These are phyloP conservation scores for Pyrgilauda ruficollis DNA, from an alignment of 2,113 vertebrate genomes.

Conservation along the genomic window DNA sequence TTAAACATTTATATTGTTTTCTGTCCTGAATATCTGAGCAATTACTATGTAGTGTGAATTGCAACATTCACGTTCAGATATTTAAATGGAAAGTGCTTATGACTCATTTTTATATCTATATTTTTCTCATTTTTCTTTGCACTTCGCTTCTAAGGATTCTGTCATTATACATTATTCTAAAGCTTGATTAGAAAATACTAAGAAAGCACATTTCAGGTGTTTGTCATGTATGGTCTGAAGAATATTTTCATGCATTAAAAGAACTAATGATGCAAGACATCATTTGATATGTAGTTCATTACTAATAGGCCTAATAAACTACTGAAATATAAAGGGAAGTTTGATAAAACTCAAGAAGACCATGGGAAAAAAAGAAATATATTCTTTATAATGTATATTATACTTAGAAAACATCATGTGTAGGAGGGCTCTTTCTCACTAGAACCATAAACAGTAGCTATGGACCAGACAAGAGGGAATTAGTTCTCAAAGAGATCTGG, in stretches of 20 bases:
- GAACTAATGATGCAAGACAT: conserved; percentile 18
- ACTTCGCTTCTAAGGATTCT: background rate
- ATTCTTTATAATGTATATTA: background rate
- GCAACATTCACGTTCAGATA: background rate
- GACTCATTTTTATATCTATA: background rate
- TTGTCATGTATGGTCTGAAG: conserved; percentile 1
- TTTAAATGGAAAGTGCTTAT: background rate
- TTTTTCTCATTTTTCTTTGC: background rate
- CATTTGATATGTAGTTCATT: background rate
- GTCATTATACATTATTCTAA: background rate
- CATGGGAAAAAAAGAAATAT: background rate
- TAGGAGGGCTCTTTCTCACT: background rate
- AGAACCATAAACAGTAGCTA: background rate
- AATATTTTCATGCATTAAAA: conserved; percentile 44
- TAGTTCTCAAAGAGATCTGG: background rate
- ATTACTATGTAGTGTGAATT: background rate
- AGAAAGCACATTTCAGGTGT: background rate
- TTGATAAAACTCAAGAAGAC: background rate
- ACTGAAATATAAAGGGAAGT: background rate
- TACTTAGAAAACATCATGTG: background rate
- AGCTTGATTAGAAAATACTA: background rate
- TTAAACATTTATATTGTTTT: background rate
- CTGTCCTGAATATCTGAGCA: background rate
- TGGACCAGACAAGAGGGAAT: background rate
- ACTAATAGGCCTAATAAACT: background rate